Evolutionary conservation across 1,140 invertebrate species (phyloP), one percentile per base, ranked within the genome.

Genomic region (Macrobrachium nipponense): DNA sequence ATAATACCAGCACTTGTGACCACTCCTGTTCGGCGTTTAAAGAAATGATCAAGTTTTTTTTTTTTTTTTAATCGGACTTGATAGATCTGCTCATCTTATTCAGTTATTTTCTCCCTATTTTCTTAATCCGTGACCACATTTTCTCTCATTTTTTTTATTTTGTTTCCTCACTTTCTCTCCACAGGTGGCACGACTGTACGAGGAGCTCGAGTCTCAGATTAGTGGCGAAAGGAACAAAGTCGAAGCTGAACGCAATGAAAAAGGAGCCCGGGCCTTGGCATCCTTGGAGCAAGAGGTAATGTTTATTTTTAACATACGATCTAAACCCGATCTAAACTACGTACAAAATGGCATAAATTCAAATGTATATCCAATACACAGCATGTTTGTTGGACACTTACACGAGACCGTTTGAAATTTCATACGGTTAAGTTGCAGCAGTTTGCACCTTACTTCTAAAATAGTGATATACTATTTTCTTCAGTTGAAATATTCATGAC

Each of bases 171-270:
- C 60, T 23, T 27, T 5, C 23, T 43, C 23, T n/a, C 4, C 27
- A n/a, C 61, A 83, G 82, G 82, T 83, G 14, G 62, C 82, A 14
- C 79, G 66, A 11, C 72, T 89, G 77, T 87, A 85, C 64, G 82
- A 87, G 51, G 72, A 89, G 89, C 59, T 86, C 8, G 84, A 86
- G 59, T 70, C 20, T 5, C 76, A 86, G 68, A 70, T 86, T n/a
- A 86, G 84, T 68, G 84, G 84, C 8, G 77, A 86, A 76, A 23
- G 61, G 77, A 73, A 12, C 0, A 73, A 64, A 44, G 77, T 60
- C 12, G 68, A 58, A 4, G 18, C 44, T 23, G 64, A 73, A 27
- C 76, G 44, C 11, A 61, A 36, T 4, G 58, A 86, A 44, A 80
- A 18, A 51, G 78, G 36, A 5, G 68, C 77, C 15, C 64, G 66